A percentile compares a stretch with the other conserved stretches of the same genome.
These are phyloP conservation scores for Hippolais icterina DNA, from an alignment of 2,113 vertebrate genomes.

Conservation along the genomic window DNA sequence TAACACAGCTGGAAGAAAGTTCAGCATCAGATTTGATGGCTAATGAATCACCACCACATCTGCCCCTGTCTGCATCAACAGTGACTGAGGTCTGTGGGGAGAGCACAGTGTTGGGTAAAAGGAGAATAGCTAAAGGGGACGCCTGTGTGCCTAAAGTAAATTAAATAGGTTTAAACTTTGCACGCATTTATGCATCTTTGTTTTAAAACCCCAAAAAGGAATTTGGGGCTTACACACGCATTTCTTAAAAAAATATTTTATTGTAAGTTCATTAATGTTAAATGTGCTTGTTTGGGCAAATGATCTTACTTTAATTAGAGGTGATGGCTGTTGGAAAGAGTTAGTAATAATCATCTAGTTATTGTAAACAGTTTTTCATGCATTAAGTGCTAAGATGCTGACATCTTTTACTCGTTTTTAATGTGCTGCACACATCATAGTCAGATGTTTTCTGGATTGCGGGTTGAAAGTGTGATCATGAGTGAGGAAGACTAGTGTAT, in stretches of 20 bases:
- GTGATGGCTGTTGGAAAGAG: neutral
- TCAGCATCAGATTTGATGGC: neutral
- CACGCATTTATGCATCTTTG: neutral
- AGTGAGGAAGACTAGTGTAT: neutral
- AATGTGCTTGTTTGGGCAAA: neutral
- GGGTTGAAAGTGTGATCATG: neutral
- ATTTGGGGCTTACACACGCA: accelerated
- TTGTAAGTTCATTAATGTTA: neutral
- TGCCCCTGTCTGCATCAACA: neutral
- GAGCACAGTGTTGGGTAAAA: accelerated
- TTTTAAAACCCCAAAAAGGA: neutral
- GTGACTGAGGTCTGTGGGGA: accelerated
- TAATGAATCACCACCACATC: neutral
- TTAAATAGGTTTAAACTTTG: neutral
- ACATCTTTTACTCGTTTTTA: neutral
- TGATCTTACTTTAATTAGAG: neutral
- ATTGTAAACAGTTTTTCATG: neutral
- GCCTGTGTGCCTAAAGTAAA: neutral
- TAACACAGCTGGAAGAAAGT: neutral
- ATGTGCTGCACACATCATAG: neutral
- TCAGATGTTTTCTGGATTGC: neutral
- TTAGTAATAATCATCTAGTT: neutral
- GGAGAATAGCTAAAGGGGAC: neutral
- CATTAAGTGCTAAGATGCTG: neutral
- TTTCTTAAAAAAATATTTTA: neutral